phyloP scores from a whole-genome alignment of 2,797 vertebrate genomes.

The Morus bassanus region DNA sequence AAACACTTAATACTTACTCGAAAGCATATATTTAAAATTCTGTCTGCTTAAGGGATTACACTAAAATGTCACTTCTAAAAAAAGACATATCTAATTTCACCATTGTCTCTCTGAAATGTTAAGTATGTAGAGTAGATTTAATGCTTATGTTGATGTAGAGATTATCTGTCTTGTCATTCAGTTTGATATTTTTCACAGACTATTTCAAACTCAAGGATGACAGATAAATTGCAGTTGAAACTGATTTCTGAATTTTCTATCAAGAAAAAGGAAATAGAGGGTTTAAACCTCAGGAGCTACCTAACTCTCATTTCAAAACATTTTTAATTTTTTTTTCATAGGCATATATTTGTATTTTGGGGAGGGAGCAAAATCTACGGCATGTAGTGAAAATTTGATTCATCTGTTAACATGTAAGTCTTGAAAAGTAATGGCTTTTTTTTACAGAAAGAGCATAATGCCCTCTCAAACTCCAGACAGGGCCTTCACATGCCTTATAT shows the following conservation, averaged over 20 bases:
- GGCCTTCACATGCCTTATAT: background rate
- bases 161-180: conserved; percentile 50
- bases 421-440: background rate
- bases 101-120: conserved; percentile 48
- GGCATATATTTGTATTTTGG: background rate
- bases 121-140: conserved; percentile 28
- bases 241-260: background rate
- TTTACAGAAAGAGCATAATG: background rate
- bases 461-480: background rate
- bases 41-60: conserved; percentile 19
- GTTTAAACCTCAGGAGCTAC: background rate
- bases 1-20: background rate
- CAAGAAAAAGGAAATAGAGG: background rate
- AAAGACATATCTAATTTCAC: conserved; percentile 35
- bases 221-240: conserved; percentile 43
- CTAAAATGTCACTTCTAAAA: conserved; percentile 44
- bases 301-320: background rate
- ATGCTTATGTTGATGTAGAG: conserved; percentile 40
- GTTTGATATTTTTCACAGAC: conserved; percentile 32
- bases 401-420: background rate
- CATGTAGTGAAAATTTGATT: background rate
- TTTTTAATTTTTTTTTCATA: background rate
- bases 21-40: conserved; percentile 19
- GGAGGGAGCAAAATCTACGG: background rate
- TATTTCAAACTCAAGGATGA: conserved; percentile 31